Base-by-base conservation (phyloP, 1,140 invertebrate genomes). In the Papilio helenus region DNA sequence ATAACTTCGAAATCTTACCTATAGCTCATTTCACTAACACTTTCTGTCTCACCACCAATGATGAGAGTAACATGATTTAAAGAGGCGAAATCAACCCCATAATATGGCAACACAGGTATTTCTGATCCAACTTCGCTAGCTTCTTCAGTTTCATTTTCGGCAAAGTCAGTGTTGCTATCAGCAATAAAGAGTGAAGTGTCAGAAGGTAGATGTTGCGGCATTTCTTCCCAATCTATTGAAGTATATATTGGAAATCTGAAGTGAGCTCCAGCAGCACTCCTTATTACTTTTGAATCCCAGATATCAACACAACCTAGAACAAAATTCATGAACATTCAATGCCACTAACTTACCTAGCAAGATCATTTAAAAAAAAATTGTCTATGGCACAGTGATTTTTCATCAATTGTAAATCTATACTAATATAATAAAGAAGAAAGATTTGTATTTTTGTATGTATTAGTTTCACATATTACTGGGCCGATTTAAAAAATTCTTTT, bases 21-120 rank as follows among this genome's bases (percentile, higher is more conserved):
- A 79, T 95, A 95, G 79, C 93, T 96, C 78, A 97, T 95, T 55
- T 95, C 83, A 95, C 97, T 98, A 5, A 99, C 94, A 0, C 98
- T 98, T 91, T 97, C 95, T 20, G 97, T 98, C 95, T 99, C 98
- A n/a, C 98, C 98, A 29, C 98, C 98, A 84, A 99, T 95, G 49
- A 99, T 95, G 1, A 99, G 87, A 39, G 96, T 95, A 20, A 96
- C 92, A 80, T 95, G 94, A 68, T 95, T 87, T 7, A 90, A 90
- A 51, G 89, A 84, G 39, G 92, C 88, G 91, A 95, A 97, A 86
- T 97, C 90, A 9, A 96, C 86, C 51, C 93, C 86, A 90, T 96
- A 96, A 92, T 97, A 98, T 49, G 96, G 96, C 34, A 96, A 76
- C 61, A 96, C 83, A 12, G 96, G 96, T 74, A 97, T 84, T 39